Percentiles rank a stretch among this genome's conserved stretches.
Conservation (phyloP, 2,888 invertebrate genomes). For the Dimorphilus gyrociliatus region DNA sequence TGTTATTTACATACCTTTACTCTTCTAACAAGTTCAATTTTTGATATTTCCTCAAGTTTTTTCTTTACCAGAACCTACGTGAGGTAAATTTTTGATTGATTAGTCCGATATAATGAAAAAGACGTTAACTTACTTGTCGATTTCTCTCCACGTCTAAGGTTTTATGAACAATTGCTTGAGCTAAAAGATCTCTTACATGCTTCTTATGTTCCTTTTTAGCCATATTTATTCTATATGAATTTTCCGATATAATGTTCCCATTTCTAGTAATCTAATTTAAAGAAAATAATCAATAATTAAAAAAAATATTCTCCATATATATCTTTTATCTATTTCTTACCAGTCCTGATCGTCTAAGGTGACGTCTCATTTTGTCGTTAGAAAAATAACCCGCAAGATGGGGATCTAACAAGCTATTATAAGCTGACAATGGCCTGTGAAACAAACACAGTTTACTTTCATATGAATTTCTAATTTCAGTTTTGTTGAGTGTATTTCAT, state of each 20-base stretch:
- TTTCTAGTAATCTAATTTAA: slow-evolving; percentile 20
- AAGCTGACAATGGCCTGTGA: slow-evolving; percentile 30
- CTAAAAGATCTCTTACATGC: slow-evolving; percentile 34
- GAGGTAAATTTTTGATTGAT: no score
- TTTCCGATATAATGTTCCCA: slow-evolving; percentile 31
- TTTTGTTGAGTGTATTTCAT: no score
- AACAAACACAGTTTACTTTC: background rate
- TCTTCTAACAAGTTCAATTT: slow-evolving; percentile 32
- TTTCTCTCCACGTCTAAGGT: slow-evolving; percentile 31
- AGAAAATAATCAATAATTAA: background rate
- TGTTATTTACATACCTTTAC: slow-evolving; percentile 31
- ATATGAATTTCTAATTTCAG: no score
- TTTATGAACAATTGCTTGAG: slow-evolving; percentile 36
- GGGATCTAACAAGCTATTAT: slow-evolving; percentile 33
- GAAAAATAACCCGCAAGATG: slow-evolving; percentile 33
- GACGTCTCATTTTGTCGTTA: slow-evolving; percentile 27
- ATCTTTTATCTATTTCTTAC: slow-evolving; percentile 16
- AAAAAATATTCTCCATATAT: background rate
- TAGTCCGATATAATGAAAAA: no score
- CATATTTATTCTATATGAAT: slow-evolving; percentile 29
- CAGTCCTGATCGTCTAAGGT: slow-evolving; percentile 29
- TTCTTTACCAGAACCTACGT: slow-evolving; percentile 26
- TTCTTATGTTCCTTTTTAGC: slow-evolving; percentile 31
- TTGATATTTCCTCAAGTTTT: slow-evolving; percentile 35
- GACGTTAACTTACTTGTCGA: no score